These are phyloP conservation scores for Lutraria lutraria DNA, from an alignment of 2,888 invertebrate species.

Conservation along the genomic window DNA sequence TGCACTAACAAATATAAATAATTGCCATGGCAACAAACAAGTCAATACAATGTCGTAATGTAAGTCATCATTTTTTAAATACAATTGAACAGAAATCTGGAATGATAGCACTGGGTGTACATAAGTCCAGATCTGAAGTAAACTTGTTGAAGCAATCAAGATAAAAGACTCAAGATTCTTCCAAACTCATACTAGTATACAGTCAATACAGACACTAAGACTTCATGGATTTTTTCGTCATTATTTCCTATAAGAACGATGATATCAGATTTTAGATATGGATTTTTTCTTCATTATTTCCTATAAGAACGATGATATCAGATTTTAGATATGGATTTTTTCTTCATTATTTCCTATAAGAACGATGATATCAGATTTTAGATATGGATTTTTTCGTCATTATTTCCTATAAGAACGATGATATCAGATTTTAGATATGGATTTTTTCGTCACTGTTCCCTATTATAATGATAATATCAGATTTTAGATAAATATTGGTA, in stretches of 20 bases:
- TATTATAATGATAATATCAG: background rate
- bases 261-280: background rate
- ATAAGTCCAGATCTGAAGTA: background rate
- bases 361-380: background rate
- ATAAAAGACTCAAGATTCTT: background rate
- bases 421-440: background rate
- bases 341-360: background rate
- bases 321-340: conserved; percentile 1
- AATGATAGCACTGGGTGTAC: background rate
- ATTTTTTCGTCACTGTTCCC: background rate
- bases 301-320: background rate
- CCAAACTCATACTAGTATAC: no score
- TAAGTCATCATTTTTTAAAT: background rate
- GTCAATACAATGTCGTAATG: background rate
- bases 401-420: background rate
- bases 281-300: background rate
- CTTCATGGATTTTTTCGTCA: no score
- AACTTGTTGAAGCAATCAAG: background rate
- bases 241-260: background rate
- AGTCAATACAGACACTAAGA: no score
- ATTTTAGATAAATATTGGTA: background rate
- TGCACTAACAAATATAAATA: background rate
- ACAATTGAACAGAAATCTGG: background rate
- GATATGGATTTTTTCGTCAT: no score
- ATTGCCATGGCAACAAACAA: background rate